phyloP scores from a whole-genome alignment of 2,888 invertebrate genomes.

The Plebejus anna region DNA sequence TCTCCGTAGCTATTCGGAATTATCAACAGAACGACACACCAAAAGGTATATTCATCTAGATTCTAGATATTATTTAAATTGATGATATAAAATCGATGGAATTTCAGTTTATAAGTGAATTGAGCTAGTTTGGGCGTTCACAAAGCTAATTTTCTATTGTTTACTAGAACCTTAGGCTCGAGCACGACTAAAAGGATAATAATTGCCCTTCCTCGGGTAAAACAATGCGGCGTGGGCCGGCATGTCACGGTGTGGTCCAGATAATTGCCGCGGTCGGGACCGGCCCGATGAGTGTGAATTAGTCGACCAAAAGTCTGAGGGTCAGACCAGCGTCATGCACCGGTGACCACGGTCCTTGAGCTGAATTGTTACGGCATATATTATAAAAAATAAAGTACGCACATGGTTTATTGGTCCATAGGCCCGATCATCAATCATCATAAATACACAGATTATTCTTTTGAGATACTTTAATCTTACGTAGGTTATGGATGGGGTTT shows the following conservation, averaged over 20 bases:
- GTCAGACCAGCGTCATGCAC: slow-evolving; percentile 43
- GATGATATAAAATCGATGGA: neutral
- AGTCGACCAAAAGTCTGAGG: slow-evolving; percentile 37
- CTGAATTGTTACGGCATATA: slow-evolving; percentile 45
- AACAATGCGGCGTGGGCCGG: slow-evolving; percentile 36
- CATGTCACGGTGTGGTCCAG: slow-evolving; percentile 55
- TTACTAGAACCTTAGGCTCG: slow-evolving; percentile 5
- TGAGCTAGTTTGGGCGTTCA: neutral
- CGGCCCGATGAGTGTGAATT: slow-evolving; percentile 41
- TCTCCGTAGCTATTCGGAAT: slow-evolving; percentile 90
- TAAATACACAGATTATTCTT: neutral
- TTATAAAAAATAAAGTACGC: neutral
- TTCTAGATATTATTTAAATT: neutral
- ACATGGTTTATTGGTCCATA: neutral
- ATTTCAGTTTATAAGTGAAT: neutral
- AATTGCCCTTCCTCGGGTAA: slow-evolving; percentile 24
- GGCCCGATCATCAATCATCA: neutral
- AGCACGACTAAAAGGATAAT: slow-evolving; percentile 23
- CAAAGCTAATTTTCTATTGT: slow-evolving; percentile 23
- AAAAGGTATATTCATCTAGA: slow-evolving; percentile 53
- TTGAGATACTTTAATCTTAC: neutral
- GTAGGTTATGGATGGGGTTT: neutral
- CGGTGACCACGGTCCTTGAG: slow-evolving; percentile 54
- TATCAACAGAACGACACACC: slow-evolving; percentile 81
- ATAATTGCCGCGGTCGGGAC: slow-evolving; percentile 52